phyloP scores from a whole-genome alignment of 2,797 vertebrate species.

The Cyprinella venusta region DNA sequence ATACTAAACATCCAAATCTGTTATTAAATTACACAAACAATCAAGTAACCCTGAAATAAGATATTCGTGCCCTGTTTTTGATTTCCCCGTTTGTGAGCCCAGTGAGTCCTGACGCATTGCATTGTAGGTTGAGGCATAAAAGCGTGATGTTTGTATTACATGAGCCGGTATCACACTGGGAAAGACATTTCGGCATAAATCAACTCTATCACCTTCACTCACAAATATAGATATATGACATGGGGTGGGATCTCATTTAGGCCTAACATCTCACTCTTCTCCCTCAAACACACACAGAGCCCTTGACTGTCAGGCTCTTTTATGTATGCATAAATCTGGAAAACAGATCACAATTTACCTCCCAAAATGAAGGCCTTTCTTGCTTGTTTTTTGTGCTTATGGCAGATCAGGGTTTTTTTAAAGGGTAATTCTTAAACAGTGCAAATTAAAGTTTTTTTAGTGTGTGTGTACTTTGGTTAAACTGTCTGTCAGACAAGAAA shows the following conservation, averaged over 20 bases:
- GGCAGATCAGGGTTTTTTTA: background rate
- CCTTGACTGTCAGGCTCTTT: constrained; percentile 2
- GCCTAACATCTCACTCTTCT: constrained; percentile 25
- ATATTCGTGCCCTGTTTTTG: background rate
- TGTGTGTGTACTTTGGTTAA: background rate
- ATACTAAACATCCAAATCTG: background rate
- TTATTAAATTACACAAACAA: constrained; percentile 20
- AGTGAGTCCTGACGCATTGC: constrained; percentile 2
- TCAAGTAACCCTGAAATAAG: background rate
- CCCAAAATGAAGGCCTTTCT: background rate
- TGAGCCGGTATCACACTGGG: constrained; percentile 53
- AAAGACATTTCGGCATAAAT: constrained; percentile 59
- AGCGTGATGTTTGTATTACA: constrained; percentile 24
- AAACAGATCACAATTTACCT: background rate
- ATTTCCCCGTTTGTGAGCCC: background rate
- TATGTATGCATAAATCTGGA: constrained; percentile 26
- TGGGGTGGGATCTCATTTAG: constrained; percentile 36
- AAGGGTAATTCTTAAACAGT: background rate
- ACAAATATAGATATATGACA: constrained; percentile 49
- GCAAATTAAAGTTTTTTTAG: background rate
- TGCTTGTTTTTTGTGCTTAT: constrained; percentile 1
- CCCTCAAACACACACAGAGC: background rate
- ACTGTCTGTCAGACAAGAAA: background rate
- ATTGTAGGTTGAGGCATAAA: background rate
- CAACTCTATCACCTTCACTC: constrained; percentile 59